Base-by-base conservation (phyloP, 2,888 invertebrate species). In the Pseudococcus viburni region DNA sequence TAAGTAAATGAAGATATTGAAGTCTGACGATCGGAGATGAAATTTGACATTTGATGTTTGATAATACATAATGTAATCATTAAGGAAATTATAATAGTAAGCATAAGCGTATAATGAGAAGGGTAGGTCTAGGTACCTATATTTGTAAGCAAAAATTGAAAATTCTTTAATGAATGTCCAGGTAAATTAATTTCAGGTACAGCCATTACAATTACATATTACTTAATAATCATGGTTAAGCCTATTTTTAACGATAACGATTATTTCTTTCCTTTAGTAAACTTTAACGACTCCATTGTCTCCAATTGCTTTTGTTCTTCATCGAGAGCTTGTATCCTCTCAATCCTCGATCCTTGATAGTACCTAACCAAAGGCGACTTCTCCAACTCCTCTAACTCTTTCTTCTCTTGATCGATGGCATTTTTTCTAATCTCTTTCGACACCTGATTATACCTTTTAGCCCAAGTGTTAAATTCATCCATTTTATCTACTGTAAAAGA, bases 381-480 rank as follows among this genome's bases (percentile, higher is more conserved):
- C 15, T 64, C 42, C 64, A 85, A 39, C 33, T 42, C 64, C 39
- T 85, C n/a, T 12, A 85, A 64, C 42, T 85, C 85, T 17, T 85
- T 26, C 22, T 64, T 85, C 15, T 85, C 85, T 39, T 85, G 85
- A 17, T 85, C 85, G 17, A 85, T 55, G 1, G 85, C 64, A 64
- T 85, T 85, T 85, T 64, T 85, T 33, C 85, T 55, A 11, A 85
- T 85, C 39, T 85, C 85, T 85, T 85, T 85, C 17, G 85, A 55
- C 4, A 85, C 42, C 1, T 39, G 39, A 64, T 85, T 33, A 64
- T 85, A 85, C 19, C 33, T 12, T 42, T 64, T 85, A 7, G 85
- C 15, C 85, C 85, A 85, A 15, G 85, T 42, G 39, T 55, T 64
- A 12, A 85, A 85, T 59, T 55, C 85, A 33, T 85, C 42, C 85